A percentile compares a stretch with the other conserved stretches of the same genome.
phyloP scores from a whole-genome alignment of 2,888 invertebrate species.

The Exocentrus adspersus region DNA sequence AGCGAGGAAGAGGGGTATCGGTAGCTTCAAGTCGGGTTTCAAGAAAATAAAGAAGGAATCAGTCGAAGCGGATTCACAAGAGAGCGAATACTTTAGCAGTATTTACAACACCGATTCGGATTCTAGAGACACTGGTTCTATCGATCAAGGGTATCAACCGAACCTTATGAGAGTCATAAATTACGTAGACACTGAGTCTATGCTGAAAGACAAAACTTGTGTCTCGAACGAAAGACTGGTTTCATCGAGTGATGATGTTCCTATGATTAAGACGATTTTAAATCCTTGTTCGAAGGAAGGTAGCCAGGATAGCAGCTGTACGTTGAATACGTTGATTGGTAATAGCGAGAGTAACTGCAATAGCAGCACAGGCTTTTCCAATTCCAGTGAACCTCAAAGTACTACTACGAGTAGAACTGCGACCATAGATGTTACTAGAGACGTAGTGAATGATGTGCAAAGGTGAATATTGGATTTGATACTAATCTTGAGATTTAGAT shows the following conservation, averaged over 20 bases:
- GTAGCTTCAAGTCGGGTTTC: conserved; percentile 63
- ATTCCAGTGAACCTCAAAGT: conserved; percentile 17
- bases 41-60: conserved; percentile 68
- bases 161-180: conserved; percentile 37
- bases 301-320: conserved; percentile 26
- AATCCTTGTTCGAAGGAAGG: conserved; percentile 37
- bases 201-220: too few relatives aligned
- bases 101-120: conserved; percentile 45
- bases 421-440: conserved; percentile 66
- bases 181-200: conserved; percentile 45
- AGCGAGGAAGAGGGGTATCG: conserved; percentile 70
- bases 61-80: conserved; percentile 47
- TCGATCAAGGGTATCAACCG: conserved; percentile 43
- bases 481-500: too few relatives aligned
- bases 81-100: conserved; percentile 39
- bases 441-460: conserved; percentile 75
- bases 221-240: conserved; percentile 53
- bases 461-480: too few relatives aligned
- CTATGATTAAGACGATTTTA: conserved; percentile 59
- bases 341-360: conserved; percentile 55
- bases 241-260: conserved; percentile 55
- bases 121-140: conserved; percentile 45
- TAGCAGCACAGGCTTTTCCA: conserved; percentile 42
- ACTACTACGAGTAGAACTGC: conserved; percentile 19
- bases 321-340: conserved; percentile 46